phyloP scores from a whole-genome alignment of 1,140 invertebrate genomes.

The Listronotus oregonensis region DNA sequence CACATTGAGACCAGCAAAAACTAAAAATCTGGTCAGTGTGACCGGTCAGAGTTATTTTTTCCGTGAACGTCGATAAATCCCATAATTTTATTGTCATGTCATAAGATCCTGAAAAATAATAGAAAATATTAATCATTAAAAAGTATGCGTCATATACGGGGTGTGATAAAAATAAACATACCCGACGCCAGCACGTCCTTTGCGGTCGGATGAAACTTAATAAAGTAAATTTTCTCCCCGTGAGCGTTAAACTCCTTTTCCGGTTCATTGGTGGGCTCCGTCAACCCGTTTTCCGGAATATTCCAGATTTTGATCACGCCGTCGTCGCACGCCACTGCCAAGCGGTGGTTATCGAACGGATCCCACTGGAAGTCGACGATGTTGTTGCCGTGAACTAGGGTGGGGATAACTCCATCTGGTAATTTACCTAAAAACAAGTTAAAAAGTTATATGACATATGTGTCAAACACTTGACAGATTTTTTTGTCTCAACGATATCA shows the following conservation, averaged over 20 bases:
- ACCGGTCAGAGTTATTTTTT: constrained; percentile 63
- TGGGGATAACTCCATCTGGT: constrained; percentile 80
- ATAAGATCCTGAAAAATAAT: constrained; percentile 65
- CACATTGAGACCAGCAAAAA: constrained; percentile 89
- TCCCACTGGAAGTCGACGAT: constrained; percentile 94
- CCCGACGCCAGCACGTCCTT: constrained; percentile 80
- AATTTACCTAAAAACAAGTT: constrained; percentile 62
- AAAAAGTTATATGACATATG: no score
- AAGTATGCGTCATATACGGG: no score
- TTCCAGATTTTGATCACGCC: constrained; percentile 87
- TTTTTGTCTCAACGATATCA: no score
- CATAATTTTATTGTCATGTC: constrained; percentile 89
- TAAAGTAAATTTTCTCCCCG: constrained; percentile 88
- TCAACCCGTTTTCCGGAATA: constrained; percentile 52
- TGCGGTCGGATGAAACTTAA: constrained; percentile 89
- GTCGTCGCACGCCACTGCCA: constrained; percentile 89
- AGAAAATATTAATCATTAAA: no score
- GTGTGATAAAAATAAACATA: constrained; percentile 4
- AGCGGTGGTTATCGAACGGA: constrained; percentile 79
- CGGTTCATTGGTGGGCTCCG: constrained; percentile 71
- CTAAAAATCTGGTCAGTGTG: constrained; percentile 82
- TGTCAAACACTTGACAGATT: no score
- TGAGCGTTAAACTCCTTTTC: constrained; percentile 70
- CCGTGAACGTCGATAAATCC: constrained; percentile 66
- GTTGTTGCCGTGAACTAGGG: constrained; percentile 84